Conservation (phyloP, 2,888 invertebrate genomes). For the Branchellion lobata region DNA sequence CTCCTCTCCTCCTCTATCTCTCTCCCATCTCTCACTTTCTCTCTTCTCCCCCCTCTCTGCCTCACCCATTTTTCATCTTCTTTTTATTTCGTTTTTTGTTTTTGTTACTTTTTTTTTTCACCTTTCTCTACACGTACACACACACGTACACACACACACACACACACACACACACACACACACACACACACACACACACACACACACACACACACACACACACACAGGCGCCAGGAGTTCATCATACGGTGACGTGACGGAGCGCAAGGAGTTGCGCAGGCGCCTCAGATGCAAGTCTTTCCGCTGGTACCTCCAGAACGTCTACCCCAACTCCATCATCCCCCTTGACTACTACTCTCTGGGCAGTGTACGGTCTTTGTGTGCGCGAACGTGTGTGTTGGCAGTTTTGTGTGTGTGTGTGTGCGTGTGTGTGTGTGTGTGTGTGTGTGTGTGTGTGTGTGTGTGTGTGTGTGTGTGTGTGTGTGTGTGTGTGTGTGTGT, state of each 20-base stretch:
- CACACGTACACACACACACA: too few species aligned
- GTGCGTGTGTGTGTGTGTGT: slow-evolving; percentile 20
- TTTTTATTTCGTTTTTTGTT: too few species aligned
- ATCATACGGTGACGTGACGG: slow-evolving; percentile 88
- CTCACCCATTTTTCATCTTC: too few species aligned
- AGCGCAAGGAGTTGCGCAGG: slow-evolving; percentile 76
- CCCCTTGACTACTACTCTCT: slow-evolving; percentile 91
- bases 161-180: too few species aligned
- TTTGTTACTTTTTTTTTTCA: too few species aligned
- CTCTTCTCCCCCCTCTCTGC: too few species aligned
- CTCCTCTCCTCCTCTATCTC: background rate
- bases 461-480: slow-evolving; percentile 4
- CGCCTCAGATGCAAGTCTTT: slow-evolving; percentile 90
- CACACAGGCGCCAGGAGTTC: slow-evolving; percentile 55
- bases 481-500: too few species aligned
- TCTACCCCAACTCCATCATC: slow-evolving; percentile 97
- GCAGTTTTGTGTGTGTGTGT: slow-evolving; percentile 10
- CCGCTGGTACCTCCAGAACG: slow-evolving; percentile 95
- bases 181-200: too few species aligned
- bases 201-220: too few species aligned
- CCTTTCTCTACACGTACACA: too few species aligned
- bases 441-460: slow-evolving; percentile 19
- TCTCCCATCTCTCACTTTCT: too few species aligned
- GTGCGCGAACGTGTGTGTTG: slow-evolving; percentile 5
- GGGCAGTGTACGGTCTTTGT: slow-evolving; percentile 74